Evolutionary conservation across 1,140 invertebrate species (phyloP).

Genomic region (Hormaphis cornu): DNA sequence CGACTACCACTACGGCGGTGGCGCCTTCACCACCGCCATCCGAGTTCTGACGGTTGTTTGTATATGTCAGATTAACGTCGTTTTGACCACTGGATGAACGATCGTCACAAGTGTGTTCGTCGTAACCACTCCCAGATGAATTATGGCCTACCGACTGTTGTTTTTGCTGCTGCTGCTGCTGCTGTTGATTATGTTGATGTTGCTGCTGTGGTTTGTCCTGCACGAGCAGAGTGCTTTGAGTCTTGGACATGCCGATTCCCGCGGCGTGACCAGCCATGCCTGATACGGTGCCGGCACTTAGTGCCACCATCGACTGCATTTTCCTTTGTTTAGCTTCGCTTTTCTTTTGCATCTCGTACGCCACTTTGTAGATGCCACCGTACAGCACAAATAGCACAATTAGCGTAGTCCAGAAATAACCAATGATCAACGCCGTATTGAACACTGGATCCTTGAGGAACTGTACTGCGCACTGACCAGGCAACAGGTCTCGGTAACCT

Average conservation of each 20-base stretch:
- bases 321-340: conserved; percentile 89
- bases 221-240: conserved; percentile 21
- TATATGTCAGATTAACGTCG: too few species aligned
- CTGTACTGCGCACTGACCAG: conserved; percentile 90
- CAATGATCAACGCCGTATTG: conserved; percentile 94
- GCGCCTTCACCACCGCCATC: neutral
- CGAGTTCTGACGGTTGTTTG: too few species aligned
- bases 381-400: conserved; percentile 90
- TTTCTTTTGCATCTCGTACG: conserved; percentile 95
- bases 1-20: conserved; percentile 45
- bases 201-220: neutral
- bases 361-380: conserved; percentile 95
- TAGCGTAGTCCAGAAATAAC: conserved; percentile 95
- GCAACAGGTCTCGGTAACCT: conserved; percentile 74
- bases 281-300: conserved; percentile 76
- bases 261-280: conserved; percentile 80
- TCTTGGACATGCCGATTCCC: conserved; percentile 55
- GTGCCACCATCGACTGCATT: conserved; percentile 85
- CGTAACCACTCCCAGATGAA: too few species aligned
- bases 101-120: too few species aligned
- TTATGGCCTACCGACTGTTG: too few species aligned
- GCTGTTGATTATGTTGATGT: neutral
- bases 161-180: neutral
- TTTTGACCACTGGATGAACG: too few species aligned
- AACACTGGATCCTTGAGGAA: conserved; percentile 97